Percentiles rank a stretch among this genome's conserved stretches.
phyloP scores from a whole-genome alignment of 2,113 vertebrate genomes.

The Serinus canaria region DNA sequence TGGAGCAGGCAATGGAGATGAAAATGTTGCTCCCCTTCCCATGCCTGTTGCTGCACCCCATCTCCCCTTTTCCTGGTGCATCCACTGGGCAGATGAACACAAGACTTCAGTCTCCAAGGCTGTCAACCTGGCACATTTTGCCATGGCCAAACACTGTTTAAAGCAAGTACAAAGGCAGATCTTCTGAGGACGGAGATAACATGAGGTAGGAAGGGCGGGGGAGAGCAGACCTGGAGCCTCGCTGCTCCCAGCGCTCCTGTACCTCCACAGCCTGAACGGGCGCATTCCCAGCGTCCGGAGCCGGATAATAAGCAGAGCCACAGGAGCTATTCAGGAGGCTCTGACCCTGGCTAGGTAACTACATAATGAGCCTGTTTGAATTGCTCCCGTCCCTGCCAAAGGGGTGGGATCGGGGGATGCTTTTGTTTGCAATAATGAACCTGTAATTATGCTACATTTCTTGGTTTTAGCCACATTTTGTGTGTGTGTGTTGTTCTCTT shows the following conservation, averaged over 20 bases:
- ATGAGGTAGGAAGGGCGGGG: not conserved
- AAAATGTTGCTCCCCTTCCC: not conserved
- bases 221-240: not conserved
- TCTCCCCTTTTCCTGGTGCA: not conserved
- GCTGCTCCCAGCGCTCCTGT: not conserved
- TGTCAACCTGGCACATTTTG: not conserved
- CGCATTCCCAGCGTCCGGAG: slow-evolving; percentile 29
- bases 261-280: not conserved
- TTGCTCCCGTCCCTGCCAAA: slow-evolving; percentile 70
- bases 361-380: slow-evolving; percentile 73
- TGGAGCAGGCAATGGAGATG: not conserved
- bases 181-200: slow-evolving; percentile 1
- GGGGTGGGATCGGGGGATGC: slow-evolving; percentile 68
- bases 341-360: slow-evolving; percentile 68
- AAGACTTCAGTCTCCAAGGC: not conserved
- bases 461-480: slow-evolving; percentile 71
- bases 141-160: not conserved
- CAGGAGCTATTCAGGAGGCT: slow-evolving; percentile 54
- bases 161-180: not conserved
- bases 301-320: slow-evolving; percentile 56
- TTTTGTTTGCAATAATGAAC: slow-evolving; percentile 75
- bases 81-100: not conserved
- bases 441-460: slow-evolving; percentile 74
- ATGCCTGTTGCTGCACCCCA: not conserved
- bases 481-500: slow-evolving; percentile 66